A percentile compares a stretch with the other conserved stretches of the same genome.
phyloP scores from a whole-genome alignment of 2,888 invertebrate species.

The Drosophila diplacantha region DNA sequence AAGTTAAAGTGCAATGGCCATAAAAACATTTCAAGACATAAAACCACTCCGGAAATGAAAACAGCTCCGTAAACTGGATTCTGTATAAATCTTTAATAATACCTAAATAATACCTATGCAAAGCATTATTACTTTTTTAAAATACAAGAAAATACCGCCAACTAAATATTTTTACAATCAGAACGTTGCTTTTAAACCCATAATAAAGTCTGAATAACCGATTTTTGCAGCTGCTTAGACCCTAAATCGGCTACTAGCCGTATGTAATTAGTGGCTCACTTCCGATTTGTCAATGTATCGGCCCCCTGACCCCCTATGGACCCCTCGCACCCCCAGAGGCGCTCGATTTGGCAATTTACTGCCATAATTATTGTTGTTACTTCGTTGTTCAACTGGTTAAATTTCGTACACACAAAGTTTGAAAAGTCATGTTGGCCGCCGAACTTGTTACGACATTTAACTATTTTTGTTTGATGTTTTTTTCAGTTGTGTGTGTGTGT shows the following conservation, averaged over 20 bases:
- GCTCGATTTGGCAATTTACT: conserved; percentile 30
- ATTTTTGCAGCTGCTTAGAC: neutral
- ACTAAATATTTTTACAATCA: neutral
- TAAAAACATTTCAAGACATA: neutral
- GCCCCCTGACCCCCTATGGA: neutral
- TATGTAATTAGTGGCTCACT: conserved; percentile 58
- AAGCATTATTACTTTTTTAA: neutral
- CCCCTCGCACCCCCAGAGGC: conserved; percentile 4
- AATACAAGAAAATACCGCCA: neutral
- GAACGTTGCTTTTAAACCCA: neutral
- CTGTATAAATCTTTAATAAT: neutral
- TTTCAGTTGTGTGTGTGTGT: neutral
- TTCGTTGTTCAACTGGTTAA: conserved; percentile 36
- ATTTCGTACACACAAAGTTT: conserved; percentile 39
- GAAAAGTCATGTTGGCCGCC: conserved; percentile 37
- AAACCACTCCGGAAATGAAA: neutral
- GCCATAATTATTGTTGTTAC: conserved; percentile 38
- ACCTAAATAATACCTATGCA: too few species aligned
- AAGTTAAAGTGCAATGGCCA: neutral
- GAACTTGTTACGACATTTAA: conserved; percentile 31
- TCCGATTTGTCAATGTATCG: conserved; percentile 51
- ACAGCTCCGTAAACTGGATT: neutral
- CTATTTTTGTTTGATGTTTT: conserved; percentile 15
- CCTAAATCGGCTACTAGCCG: conserved; percentile 30
- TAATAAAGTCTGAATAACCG: neutral